A percentile compares a stretch with the other conserved stretches of the same genome.
Conservation (phyloP, 1,140 invertebrate genomes). For the Apolygus lucorum region DNA sequence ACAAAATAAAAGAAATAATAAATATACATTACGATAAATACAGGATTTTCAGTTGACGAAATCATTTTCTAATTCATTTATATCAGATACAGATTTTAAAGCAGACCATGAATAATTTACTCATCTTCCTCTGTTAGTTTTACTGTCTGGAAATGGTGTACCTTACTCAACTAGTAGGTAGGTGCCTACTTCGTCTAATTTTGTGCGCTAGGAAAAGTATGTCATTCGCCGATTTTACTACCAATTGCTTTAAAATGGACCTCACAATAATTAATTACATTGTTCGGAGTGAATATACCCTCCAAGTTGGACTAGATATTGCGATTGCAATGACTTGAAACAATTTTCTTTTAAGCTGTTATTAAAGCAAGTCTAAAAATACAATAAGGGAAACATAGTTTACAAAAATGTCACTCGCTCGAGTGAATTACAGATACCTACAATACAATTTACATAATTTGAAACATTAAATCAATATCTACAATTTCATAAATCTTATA, state of each 20-base stretch:
- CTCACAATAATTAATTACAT: neutral
- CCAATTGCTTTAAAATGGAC: too few relatives aligned
- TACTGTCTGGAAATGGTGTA: too few relatives aligned
- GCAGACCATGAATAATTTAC: too few relatives aligned
- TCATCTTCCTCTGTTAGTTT: too few relatives aligned
- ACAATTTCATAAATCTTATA: neutral
- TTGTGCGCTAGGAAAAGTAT: too few relatives aligned
- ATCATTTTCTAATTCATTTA: too few relatives aligned
- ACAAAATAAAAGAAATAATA: conserved; percentile 20
- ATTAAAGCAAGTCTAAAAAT: conserved; percentile 12
- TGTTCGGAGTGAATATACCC: neutral
- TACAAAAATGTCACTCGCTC: neutral
- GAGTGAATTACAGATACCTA: neutral
- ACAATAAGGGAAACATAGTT: neutral
- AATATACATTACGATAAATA: conserved; percentile 20
- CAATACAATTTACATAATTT: neutral
- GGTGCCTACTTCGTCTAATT: too few relatives aligned
- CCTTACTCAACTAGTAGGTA: too few relatives aligned
- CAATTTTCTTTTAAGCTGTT: neutral
- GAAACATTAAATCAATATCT: neutral
- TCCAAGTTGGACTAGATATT: conserved; percentile 15
- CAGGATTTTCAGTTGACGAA: neutral
- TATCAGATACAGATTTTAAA: too few relatives aligned
- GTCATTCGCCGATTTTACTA: too few relatives aligned
- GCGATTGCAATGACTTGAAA: conserved; percentile 18